Conservation (phyloP, 2,888 invertebrate species). For the Pomacea canaliculata region DNA sequence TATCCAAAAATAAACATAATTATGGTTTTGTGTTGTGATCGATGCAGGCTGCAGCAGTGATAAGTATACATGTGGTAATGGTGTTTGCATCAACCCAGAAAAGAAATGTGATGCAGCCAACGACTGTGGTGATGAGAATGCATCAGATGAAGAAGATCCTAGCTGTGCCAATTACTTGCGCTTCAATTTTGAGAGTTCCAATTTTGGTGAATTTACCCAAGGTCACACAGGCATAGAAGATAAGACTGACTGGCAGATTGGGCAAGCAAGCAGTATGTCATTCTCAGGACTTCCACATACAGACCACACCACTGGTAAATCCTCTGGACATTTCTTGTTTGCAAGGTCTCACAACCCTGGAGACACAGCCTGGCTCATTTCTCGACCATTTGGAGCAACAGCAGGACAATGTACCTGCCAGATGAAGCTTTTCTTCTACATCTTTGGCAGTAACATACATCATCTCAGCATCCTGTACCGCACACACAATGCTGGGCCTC, state of each 20-base stretch:
- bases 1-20: too few species aligned
- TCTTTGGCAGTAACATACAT: conserved; percentile 49
- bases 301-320: conserved; percentile 62
- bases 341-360: conserved; percentile 53
- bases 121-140: conserved; percentile 60
- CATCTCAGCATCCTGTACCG: conserved; percentile 13
- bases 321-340: conserved; percentile 55
- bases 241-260: conserved; percentile 25
- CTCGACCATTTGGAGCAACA: conserved; percentile 42
- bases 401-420: conserved; percentile 39
- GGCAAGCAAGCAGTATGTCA: not conserved
- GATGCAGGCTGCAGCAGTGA: conserved; percentile 35
- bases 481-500: conserved; percentile 3
- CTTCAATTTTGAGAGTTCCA: conserved; percentile 58
- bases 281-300: conserved; percentile 42
- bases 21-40: not conserved
- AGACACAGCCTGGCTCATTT: conserved; percentile 64
- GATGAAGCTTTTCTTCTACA: conserved; percentile 60
- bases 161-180: conserved; percentile 38
- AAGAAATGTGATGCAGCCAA: conserved; percentile 59
- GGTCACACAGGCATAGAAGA: conserved; percentile 48
- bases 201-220: conserved; percentile 55
- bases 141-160: conserved; percentile 48
- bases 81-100: conserved; percentile 50
- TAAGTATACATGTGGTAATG: conserved; percentile 51